phyloP scores from a whole-genome alignment of 2,888 invertebrate species.

The Lycia hirtaria region DNA sequence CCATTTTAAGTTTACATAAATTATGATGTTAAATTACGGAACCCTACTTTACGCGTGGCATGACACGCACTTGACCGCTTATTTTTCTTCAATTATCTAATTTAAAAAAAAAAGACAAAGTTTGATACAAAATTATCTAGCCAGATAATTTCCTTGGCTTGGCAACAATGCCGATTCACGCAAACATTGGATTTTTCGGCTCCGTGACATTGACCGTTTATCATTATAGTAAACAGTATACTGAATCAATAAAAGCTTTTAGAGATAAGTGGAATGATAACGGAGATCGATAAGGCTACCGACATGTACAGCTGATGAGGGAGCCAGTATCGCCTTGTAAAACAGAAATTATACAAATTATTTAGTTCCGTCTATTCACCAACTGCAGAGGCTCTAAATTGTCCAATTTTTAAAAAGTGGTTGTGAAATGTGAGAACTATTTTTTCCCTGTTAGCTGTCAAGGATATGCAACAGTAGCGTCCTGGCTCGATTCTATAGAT shows the following conservation, averaged over 20 bases:
- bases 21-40: too few relatives aligned
- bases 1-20: too few relatives aligned
- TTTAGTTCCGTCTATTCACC: not conserved
- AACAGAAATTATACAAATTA: not conserved
- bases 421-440: not conserved
- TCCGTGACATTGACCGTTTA: slow-evolving; percentile 31
- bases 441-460: not conserved
- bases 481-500: not conserved
- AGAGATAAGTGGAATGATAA: slow-evolving; percentile 21
- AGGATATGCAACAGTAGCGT: not conserved
- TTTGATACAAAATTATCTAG: too few relatives aligned
- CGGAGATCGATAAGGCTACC: slow-evolving; percentile 2
- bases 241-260: slow-evolving; percentile 23
- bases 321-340: not conserved
- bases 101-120: not conserved
- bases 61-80: not conserved
- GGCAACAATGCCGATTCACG: not conserved
- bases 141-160: not conserved
- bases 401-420: not conserved
- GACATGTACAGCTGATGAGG: not conserved
- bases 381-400: not conserved
- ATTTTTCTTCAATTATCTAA: not conserved
- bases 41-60: too few relatives aligned
- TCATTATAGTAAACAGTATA: slow-evolving; percentile 21
- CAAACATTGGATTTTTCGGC: not conserved